Evolutionary conservation across 2,113 vertebrate genomes (phyloP), one percentile per base, ranked within the genome.

Genomic region (Neolamprologus variostigma): DNA sequence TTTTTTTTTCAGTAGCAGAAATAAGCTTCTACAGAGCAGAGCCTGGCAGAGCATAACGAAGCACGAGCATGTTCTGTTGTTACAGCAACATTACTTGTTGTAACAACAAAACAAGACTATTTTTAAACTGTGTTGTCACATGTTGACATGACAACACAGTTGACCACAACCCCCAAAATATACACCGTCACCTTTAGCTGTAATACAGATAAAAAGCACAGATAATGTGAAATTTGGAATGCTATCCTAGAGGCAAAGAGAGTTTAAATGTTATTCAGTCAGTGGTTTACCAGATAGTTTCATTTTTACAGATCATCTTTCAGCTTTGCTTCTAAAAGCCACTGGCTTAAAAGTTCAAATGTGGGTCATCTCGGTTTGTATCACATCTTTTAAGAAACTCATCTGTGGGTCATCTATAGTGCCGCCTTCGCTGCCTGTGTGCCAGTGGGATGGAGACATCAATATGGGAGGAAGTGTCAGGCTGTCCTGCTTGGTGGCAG

Each of bases 351-450:
- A 51, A 12, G 16, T 78, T 31, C 17, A 78, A 19, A 78, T 6
- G 10, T 2, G 16, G 17, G 7, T 78, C 10, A 0, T 78, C 45
- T 78, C 7, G 7, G 73, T 31, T 78, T 78, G 23, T 51, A 51
- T 50, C 11, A 31, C 10, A 31, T 51, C 45, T 19, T 51, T 78
- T 78, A 78, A 78, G 26, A 33, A 51, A 51, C 1, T 78, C 4
- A 13, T 78, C 17, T 51, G 10, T 47, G 26, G 45, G 45, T 51
- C 16, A 33, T 2, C 1, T 28, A n/a, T 61, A 97, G 97, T 94
- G 1, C 96, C 96, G 0, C 97, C 97, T 0, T 97, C 97, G 0
- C 86, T 94, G 61, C 97, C 97, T 1, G 76, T 88, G 40, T 97
- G 97, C 35, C 95, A 95, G 84, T 96, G 95, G 93, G 94, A 96